Base-by-base conservation (phyloP, 2,113 vertebrate genomes). In the Centropristis striata region DNA sequence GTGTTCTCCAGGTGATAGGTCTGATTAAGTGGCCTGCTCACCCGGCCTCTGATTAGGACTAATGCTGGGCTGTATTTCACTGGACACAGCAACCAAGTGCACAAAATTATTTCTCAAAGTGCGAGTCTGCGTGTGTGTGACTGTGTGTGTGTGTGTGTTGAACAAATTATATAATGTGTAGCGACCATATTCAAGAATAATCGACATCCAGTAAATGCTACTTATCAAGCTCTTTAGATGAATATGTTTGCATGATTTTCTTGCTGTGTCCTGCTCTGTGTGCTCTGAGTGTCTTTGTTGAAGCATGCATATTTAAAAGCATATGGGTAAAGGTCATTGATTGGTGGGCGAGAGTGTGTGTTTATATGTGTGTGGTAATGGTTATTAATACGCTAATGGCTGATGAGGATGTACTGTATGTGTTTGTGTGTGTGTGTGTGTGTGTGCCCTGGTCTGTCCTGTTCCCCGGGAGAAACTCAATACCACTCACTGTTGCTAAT, bases 1-100 rank as follows among this genome's bases (percentile, higher is more conserved):
- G 80, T 75, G 86, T 77, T 86, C 86, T 79, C 83, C 50, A 54
- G 77, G 83, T 88, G 83, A 90, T 83, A 75, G 67, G 81, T 66
- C 88, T 93, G 93, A 94, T 93, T 89, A 94, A 93, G 93, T 92
- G 89, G 83, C 76, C 78, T 71, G 77, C 72, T 89, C 90, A 78
- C 73, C 74, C 58, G 21, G 87, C 72, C 81, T 44, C 88, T 92
- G 89, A 92, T 93, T 90, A 90, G 90, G 76, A 92, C 89, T 89
- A 94, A 93, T 91, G 86, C 75, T 61, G 79, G 72, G 66, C 73
- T 86, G 84, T 80, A 89, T 92, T 90, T 88, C 87, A 82, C 13
- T 20, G 64, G 85, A 91, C 75, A 66, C 61, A 55, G 21, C 15
- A 11, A 76, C 68, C 42, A 44, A 70, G 60, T 47, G 46, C 69